Percentiles rank a stretch among this genome's conserved stretches.
Conservation (phyloP, 2,113 vertebrate genomes). For the Tinamus guttatus region DNA sequence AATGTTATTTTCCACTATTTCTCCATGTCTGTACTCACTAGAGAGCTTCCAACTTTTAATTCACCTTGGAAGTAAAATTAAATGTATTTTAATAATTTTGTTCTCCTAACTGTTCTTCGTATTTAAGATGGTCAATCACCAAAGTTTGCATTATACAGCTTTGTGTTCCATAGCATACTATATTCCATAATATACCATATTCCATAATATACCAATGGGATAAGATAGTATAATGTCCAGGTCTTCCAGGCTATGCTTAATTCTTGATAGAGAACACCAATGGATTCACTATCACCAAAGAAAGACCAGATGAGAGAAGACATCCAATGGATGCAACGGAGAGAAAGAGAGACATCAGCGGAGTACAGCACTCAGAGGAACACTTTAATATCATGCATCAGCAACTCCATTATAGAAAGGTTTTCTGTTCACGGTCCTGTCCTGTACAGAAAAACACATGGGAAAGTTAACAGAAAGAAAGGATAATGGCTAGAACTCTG, state of each 20-base stretch:
- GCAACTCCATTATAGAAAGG: neutral
- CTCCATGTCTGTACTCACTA: neutral
- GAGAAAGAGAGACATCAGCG: neutral
- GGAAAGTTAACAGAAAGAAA: neutral
- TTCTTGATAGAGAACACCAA: neutral
- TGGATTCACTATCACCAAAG: neutral
- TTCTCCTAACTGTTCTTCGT: neutral
- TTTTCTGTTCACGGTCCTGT: neutral
- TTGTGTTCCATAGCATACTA: neutral
- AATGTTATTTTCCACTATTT: neutral
- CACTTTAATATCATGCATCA: neutral
- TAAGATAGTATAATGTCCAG: neutral
- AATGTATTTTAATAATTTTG: neutral
- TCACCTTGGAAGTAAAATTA: neutral
- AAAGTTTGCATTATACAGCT: neutral
- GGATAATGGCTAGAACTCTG: neutral
- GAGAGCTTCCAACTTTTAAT: neutral
- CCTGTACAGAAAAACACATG: neutral
- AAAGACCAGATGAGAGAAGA: neutral
- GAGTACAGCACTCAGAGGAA: neutral
- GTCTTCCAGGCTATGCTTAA: neutral
- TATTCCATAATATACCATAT: no score
- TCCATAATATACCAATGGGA: neutral
- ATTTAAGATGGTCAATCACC: neutral
- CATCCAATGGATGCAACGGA: accelerated